Percentiles rank a stretch among this genome's conserved stretches.
Evolutionary conservation across 2,113 vertebrate species (phyloP).

Genomic region (Turdus rufiventris): DNA sequence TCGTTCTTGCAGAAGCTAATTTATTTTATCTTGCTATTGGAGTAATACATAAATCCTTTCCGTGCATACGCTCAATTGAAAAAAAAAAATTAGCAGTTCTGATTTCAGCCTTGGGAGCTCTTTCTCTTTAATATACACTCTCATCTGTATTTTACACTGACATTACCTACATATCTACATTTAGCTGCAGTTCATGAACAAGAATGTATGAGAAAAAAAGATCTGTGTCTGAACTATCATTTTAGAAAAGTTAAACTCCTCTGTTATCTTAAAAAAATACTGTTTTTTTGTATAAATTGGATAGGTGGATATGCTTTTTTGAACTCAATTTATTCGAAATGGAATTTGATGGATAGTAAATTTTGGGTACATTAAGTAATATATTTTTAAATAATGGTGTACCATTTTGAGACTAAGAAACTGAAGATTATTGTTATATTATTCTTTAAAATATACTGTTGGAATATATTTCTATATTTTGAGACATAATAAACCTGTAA

Average conservation of each 20-base stretch:
- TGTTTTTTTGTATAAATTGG: conserved; percentile 41
- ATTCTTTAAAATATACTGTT: conserved; percentile 76
- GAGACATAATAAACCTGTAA: conserved; percentile 77
- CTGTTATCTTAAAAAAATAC: not conserved
- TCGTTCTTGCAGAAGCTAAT: conserved; percentile 45
- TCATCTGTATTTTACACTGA: not conserved
- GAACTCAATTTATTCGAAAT: conserved; percentile 65
- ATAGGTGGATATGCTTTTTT: conserved; percentile 43
- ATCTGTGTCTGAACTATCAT: not conserved
- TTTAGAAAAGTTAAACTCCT: not conserved
- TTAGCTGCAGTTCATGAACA: conserved; percentile 11
- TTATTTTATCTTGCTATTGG: conserved; percentile 59
- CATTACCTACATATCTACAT: not conserved
- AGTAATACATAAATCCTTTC: not conserved
- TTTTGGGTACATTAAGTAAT: conserved; percentile 76
- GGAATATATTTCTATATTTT: conserved; percentile 77
- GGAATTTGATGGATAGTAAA: conserved; percentile 62
- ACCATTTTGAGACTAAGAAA: conserved; percentile 73
- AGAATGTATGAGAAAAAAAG: not conserved
- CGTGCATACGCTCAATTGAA: not conserved
- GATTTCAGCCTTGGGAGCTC: not conserved
- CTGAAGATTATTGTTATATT: conserved; percentile 77
- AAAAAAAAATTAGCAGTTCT: not conserved
- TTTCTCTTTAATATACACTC: not conserved
- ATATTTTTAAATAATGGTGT: conserved; percentile 78